phyloP scores from a whole-genome alignment of 2,797 vertebrate genomes.

The Sebastes paucispinis region DNA sequence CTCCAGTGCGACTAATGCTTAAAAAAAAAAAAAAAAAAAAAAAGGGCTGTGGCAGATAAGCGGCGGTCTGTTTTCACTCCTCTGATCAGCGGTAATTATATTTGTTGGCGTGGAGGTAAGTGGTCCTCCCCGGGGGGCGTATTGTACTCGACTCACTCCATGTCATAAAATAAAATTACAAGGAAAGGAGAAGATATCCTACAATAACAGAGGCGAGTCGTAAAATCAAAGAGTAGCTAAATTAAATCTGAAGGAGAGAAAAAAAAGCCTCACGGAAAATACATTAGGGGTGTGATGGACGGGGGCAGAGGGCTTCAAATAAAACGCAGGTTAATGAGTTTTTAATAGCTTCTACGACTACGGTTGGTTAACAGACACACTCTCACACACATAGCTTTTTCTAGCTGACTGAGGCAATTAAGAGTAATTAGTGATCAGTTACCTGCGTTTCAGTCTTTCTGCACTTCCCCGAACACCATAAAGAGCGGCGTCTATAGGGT shows the following conservation, averaged over 20 bases:
- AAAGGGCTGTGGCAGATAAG: conserved; percentile 81
- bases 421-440: conserved; percentile 66
- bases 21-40: conserved; percentile 45
- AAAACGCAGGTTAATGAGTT: conserved; percentile 77
- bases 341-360: conserved; percentile 70
- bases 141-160: conserved; percentile 74
- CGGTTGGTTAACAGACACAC: conserved; percentile 59
- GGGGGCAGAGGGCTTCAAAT: conserved; percentile 69
- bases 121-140: conserved; percentile 72
- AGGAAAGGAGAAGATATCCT: conserved; percentile 82
- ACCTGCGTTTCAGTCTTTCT: conserved; percentile 54
- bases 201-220: conserved; percentile 77
- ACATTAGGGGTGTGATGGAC: conserved; percentile 73
- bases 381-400: conserved; percentile 29
- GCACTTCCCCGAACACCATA: conserved; percentile 41
- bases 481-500: conserved; percentile 46
- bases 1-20: conserved; percentile 54
- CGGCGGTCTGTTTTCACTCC: conserved; percentile 82
- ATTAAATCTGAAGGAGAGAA: conserved; percentile 67
- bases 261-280: conserved; percentile 73
- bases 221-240: conserved; percentile 79
- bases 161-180: conserved; percentile 81
- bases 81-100: conserved; percentile 78
- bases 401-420: conserved; percentile 50
- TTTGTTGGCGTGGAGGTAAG: conserved; percentile 79